These are phyloP conservation scores for Anoplolepis gracilipes DNA, from an alignment of 1,140 invertebrate species.

Conservation along the genomic window DNA sequence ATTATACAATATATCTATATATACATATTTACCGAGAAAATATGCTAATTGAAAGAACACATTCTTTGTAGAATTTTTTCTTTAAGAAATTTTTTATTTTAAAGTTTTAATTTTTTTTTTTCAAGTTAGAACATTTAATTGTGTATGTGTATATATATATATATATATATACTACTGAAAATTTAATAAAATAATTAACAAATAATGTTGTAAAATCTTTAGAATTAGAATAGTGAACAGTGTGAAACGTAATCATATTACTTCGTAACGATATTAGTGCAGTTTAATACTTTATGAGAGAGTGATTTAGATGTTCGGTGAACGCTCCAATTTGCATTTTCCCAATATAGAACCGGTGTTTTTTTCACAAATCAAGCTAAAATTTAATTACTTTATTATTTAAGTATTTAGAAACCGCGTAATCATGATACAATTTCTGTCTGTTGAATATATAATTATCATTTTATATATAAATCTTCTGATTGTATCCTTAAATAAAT, in stretches of 20 bases:
- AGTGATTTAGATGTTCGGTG: not conserved
- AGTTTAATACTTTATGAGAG: not conserved
- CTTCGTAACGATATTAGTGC: not conserved
- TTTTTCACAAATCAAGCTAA: not conserved
- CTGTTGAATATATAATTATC: not conserved
- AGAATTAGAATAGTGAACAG: not conserved
- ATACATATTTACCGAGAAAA: too few species aligned
- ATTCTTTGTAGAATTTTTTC: too few species aligned
- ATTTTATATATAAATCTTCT: constrained; percentile 14
- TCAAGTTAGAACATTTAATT: too few species aligned
- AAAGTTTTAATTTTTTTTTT: too few species aligned
- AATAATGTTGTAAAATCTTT: not conserved
- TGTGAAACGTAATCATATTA: not conserved
- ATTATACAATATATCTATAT: too few species aligned
- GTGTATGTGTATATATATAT: too few species aligned
- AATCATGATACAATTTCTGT: not conserved
- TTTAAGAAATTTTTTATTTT: too few species aligned
- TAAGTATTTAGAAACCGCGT: not conserved
- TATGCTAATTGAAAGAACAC: too few species aligned
- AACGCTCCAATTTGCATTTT: not conserved
- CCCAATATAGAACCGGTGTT: constrained; percentile 5
- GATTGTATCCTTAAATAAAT: not conserved
- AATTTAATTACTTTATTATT: constrained; percentile 24
- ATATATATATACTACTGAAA: not conserved
- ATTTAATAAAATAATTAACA: not conserved